A percentile compares a stretch with the other conserved stretches of the same genome.
Evolutionary conservation across 2,888 invertebrate genomes (phyloP).

Genomic region (Heterodera filipjevi): DNA sequence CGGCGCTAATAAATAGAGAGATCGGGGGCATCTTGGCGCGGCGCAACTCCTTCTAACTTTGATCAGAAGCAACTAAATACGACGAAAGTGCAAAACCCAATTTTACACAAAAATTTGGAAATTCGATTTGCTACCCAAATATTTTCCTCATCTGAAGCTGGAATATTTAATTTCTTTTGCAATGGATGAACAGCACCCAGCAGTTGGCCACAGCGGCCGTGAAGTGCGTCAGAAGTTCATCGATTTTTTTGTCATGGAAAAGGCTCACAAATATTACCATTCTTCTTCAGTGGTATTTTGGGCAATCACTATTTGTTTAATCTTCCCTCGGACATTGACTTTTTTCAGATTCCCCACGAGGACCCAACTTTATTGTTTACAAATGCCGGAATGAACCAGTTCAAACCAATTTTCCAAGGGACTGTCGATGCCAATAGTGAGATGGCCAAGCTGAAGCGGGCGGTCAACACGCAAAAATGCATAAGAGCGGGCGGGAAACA

Average conservation of each 20-base stretch:
- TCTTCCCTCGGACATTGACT: too few species aligned
- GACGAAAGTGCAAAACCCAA: too few species aligned
- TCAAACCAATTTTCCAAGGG: slow-evolving; percentile 96
- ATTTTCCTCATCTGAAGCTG: too few species aligned
- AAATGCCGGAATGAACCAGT: slow-evolving; percentile 99
- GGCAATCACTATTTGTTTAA: slow-evolving; percentile 45
- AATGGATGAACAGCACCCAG: too few species aligned
- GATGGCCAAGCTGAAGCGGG: slow-evolving; percentile 63
- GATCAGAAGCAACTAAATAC: too few species aligned
- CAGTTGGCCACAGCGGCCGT: slow-evolving; percentile 26
- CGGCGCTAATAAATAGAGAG: too few species aligned
- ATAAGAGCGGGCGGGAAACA: slow-evolving; percentile 95
- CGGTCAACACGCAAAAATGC: slow-evolving; percentile 95
- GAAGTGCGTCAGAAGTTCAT: slow-evolving; percentile 60
- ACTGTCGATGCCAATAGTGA: slow-evolving; percentile 74
- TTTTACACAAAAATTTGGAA: too few species aligned
- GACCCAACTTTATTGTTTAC: slow-evolving; percentile 96
- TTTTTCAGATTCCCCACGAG: slow-evolving; percentile 83
- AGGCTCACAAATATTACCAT: slow-evolving; percentile 88
- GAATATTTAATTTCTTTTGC: too few species aligned
- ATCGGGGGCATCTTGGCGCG: too few species aligned
- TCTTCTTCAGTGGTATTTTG: slow-evolving; percentile 81
- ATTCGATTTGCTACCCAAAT: too few species aligned
- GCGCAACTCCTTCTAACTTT: too few species aligned
- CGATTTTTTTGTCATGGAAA: slow-evolving; percentile 68